Evolutionary conservation across 2,113 vertebrate genomes (phyloP).

Genomic region (Notiomystis cincta): DNA sequence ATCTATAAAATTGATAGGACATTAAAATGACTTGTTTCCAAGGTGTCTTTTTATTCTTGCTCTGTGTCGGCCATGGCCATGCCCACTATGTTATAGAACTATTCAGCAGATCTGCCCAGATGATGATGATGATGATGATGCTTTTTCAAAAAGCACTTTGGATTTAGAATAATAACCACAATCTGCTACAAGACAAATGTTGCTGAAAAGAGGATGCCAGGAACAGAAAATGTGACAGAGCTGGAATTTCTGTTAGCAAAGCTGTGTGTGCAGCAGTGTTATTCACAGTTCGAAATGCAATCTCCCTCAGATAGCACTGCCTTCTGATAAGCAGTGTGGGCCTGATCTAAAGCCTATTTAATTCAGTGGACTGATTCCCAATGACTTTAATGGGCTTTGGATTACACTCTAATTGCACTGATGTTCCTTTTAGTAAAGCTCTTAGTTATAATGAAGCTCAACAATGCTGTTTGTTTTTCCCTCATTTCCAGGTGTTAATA

Average conservation of each 20-base stretch:
- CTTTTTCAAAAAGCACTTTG: slow-evolving; percentile 22
- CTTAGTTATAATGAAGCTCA: slow-evolving; percentile 17
- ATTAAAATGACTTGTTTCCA: slow-evolving; percentile 13
- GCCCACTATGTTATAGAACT: background rate
- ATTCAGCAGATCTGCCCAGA: background rate
- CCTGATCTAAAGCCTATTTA: slow-evolving; percentile 35
- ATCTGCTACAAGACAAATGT: slow-evolving; percentile 54
- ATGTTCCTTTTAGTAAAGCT: slow-evolving; percentile 48
- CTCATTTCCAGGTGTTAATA: background rate
- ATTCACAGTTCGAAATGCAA: background rate
- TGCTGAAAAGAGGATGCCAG: slow-evolving; percentile 46
- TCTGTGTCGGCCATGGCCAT: background rate
- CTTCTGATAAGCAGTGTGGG: background rate
- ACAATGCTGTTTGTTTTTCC: slow-evolving; percentile 30
- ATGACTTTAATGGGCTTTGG: slow-evolving; percentile 52
- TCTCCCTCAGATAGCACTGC: background rate
- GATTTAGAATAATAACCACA: slow-evolving; percentile 45
- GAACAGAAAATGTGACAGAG: slow-evolving; percentile 23
- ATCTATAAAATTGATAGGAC: background rate
- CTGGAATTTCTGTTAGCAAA: slow-evolving; percentile 37
- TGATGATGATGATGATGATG: background rate
- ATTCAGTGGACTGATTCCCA: slow-evolving; percentile 36
- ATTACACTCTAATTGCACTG: slow-evolving; percentile 46
- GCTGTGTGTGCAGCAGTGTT: slow-evolving; percentile 5
- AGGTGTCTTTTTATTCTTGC: background rate